Evolutionary conservation across 2,113 vertebrate species (phyloP).

Genomic region (Saguinus imperator): DNA sequence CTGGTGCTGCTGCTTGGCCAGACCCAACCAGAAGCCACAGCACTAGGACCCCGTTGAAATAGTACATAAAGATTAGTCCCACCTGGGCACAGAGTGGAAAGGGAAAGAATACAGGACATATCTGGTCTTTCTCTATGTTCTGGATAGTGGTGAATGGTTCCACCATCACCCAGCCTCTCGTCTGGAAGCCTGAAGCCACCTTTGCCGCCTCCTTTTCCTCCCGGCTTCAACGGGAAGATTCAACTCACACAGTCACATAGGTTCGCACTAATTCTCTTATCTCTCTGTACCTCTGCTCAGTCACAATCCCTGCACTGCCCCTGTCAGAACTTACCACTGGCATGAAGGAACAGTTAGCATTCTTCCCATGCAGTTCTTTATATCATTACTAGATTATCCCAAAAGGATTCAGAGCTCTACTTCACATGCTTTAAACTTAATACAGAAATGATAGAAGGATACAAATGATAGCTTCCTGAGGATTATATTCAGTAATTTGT

Average conservation of each 20-base stretch:
- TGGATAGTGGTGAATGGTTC: neutral
- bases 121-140: neutral
- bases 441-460: neutral
- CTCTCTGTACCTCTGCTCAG: accelerated
- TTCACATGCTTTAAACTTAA: neutral
- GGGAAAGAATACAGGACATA: too few species aligned
- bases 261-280: accelerated
- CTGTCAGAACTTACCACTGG: neutral
- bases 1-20: neutral
- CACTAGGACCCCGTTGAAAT: too few species aligned
- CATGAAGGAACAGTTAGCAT: accelerated
- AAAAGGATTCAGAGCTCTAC: accelerated
- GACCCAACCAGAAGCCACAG: neutral
- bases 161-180: accelerated
- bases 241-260: neutral
- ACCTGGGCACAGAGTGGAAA: accelerated
- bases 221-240: accelerated
- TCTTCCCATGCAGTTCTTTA: neutral
- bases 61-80: neutral
- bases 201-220: neutral
- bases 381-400: neutral
- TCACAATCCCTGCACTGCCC: accelerated
- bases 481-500: neutral
- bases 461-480: neutral
- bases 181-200: neutral